These are phyloP conservation scores for Hyles lineata DNA, from an alignment of 2,888 invertebrate species.

Conservation along the genomic window DNA sequence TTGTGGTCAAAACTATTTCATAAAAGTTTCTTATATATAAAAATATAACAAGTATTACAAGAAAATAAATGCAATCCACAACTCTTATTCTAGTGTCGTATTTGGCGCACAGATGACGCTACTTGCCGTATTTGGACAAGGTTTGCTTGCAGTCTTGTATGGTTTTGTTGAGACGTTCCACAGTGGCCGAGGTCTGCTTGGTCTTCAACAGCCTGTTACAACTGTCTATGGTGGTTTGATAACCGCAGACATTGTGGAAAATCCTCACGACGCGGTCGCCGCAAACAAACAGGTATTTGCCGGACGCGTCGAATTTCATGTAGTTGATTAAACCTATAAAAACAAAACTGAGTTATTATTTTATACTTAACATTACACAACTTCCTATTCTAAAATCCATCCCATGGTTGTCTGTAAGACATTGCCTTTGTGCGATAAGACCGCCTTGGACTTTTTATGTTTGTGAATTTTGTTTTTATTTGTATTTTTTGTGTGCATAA, in stretches of 20 bases:
- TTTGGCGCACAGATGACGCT: slow-evolving; percentile 38
- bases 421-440: too few relatives aligned
- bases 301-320: slow-evolving; percentile 90
- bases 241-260: slow-evolving; percentile 88
- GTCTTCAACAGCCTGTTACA: slow-evolving; percentile 78
- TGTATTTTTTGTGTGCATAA: too few relatives aligned
- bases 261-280: slow-evolving; percentile 92
- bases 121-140: slow-evolving; percentile 72
- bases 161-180: slow-evolving; percentile 89
- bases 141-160: slow-evolving; percentile 85
- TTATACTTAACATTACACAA: background rate
- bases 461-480: too few relatives aligned
- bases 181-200: slow-evolving; percentile 89
- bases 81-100: slow-evolving; percentile 17
- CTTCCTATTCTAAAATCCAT: too few relatives aligned
- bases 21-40: slow-evolving; percentile 33
- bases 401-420: too few relatives aligned
- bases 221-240: slow-evolving; percentile 69
- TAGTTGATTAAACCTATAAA: slow-evolving; percentile 87
- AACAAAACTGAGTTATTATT: background rate
- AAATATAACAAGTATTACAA: slow-evolving; percentile 31
- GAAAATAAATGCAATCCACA: slow-evolving; percentile 44
- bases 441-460: too few relatives aligned
- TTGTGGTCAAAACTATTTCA: slow-evolving; percentile 5
- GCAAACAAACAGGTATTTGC: slow-evolving; percentile 89